Evolutionary conservation across 2,113 vertebrate genomes (phyloP), one percentile per base, ranked within the genome.

Genomic region (Erythrocercus mccallii): DNA sequence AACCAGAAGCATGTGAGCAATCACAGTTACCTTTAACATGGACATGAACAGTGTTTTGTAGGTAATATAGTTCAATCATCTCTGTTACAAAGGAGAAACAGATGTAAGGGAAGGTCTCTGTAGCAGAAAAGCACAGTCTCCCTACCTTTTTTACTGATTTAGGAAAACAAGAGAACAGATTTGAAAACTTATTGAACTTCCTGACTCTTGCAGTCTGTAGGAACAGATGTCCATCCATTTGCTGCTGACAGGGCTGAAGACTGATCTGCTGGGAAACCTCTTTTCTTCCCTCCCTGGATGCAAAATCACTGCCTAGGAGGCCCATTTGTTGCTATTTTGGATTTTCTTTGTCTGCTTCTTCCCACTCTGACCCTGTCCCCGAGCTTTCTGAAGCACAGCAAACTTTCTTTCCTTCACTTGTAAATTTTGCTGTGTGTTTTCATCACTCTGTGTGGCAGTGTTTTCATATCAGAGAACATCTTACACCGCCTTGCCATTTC

Each of bases 291-390:
- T 89, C n/a, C 6, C 24, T 37, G 64, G 6, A 14, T 90, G 30
- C 35, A 79, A 58, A 94, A 79, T 48, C 24, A 31, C 15, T 76
- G 17, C 4, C 21, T 30, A 74, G 11, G 40, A 78, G 38, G 12
- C 8, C 19, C 6, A 45, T 86, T 88, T 61, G 15, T 61, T 42
- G 42, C 11, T 85, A 15, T 11, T 93, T 60, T 57, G 45, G 17
- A 47, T 82, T 76, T 85, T 85, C 15, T 56, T 60, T 4, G 1
- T 58, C 28, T 44, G 0, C 31, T 15, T 81, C 19, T 74, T 18
- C 8, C 11, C 2, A 0, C 6, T 42, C 25, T 69, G 10, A 17
- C 35, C 40, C 25, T 7, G 2, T 20, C 3, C 6, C 12, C 1
- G 1, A 2, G 7, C 24, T 47, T 65, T 77, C 68, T 27, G 45